These are phyloP conservation scores for Xestia rhomboidea DNA, from an alignment of 2,888 invertebrate species.

Conservation along the genomic window DNA sequence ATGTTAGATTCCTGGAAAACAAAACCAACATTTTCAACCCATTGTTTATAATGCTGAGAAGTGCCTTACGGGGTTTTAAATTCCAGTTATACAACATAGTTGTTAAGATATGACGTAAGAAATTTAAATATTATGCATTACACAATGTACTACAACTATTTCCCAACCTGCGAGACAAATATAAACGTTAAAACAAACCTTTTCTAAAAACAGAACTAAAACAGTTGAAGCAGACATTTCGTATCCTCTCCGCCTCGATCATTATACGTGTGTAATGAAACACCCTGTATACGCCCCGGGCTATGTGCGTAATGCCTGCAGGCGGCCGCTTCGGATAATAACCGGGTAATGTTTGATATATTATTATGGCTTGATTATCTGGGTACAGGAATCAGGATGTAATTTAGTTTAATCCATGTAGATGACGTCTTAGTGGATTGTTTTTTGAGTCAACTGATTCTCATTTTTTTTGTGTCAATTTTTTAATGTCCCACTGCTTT, in stretches of 20 bases:
- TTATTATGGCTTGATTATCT: conserved; percentile 30
- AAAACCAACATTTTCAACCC: too few species aligned
- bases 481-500: not conserved
- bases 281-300: conserved; percentile 43
- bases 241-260: conserved; percentile 43
- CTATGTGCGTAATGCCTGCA: conserved; percentile 34
- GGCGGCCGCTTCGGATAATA: conserved; percentile 41
- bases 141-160: not conserved
- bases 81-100: too few species aligned
- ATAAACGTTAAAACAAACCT: conserved; percentile 11
- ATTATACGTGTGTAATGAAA: conserved; percentile 60
- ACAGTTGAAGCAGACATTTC: conserved; percentile 26
- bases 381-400: conserved; percentile 2
- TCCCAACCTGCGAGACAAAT: not conserved
- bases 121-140: not conserved
- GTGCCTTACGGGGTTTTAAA: too few species aligned
- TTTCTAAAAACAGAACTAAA: conserved; percentile 29
- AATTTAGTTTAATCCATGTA: conserved; percentile 9
- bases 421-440: too few species aligned
- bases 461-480: not conserved
- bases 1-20: too few species aligned
- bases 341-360: conserved; percentile 49
- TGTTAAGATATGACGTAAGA: not conserved
- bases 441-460: not conserved
- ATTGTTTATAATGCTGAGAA: too few species aligned